Base-by-base conservation (phyloP, 2,797 vertebrate species). In the Danio albolineatus region DNA sequence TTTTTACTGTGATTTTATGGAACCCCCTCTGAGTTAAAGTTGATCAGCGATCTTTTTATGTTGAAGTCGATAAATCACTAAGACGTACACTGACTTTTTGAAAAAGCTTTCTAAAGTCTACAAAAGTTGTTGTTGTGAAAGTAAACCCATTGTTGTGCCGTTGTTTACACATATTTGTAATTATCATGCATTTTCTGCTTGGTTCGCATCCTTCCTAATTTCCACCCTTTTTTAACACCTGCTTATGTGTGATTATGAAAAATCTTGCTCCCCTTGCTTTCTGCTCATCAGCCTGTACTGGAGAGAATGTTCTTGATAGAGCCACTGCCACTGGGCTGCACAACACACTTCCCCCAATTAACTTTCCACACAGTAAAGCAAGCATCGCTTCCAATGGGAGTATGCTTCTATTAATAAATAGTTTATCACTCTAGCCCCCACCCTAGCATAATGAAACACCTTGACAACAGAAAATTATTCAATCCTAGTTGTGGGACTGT, bases 321-420 rank as follows among this genome's bases (percentile, higher is more conserved):
- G 59, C 54, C 80, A 73, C 69, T 12, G 36, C 59, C 76, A 76
- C 69, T 14, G 41, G 51, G 66, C 39, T 38, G 69, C 78, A 48
- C 51, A 82, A 85, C 88, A 81, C 80, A 56, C 70, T 74, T 81
- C 76, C 53, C 73, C 80, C 82, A 87, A 86, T 90, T 87, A 90
- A 90, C 84, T 86, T 89, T 85, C 84, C 83, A 46, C 75, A 12
- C 59, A 51, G 67, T 82, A 81, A 86, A 84, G 81, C 77, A 66
- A 76, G 9, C 81, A 66, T 79, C 21, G 13, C 76, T 49, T 83
- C 87, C 76, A 7, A 44, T 1, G 85, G 84, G 87, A 89, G 79
- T 83, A 76, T 44, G 77, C 60, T 90, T 89, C 81, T 66, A 89
- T 91, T 87, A 87, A 88, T 90, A 89, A 86, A 89, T 86, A 87